Percentiles rank a stretch among this genome's conserved stretches.
phyloP scores from a whole-genome alignment of 2,888 invertebrate species.

The Heteromyza rotundicornis region DNA sequence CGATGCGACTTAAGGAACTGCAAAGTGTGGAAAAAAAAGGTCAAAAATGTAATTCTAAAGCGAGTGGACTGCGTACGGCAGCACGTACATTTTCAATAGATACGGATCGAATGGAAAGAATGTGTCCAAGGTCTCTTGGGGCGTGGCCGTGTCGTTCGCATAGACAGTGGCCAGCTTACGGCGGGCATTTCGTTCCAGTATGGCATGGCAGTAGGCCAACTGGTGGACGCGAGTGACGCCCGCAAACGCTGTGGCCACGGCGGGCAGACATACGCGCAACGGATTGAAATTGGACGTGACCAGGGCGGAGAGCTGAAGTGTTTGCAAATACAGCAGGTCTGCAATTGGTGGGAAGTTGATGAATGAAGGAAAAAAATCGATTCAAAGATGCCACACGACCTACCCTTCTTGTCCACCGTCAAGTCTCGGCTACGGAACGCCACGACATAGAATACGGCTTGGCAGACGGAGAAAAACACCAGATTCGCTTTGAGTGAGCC shows the following conservation, averaged over 20 bases:
- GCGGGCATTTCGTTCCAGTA: constrained; percentile 84
- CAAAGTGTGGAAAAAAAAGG: constrained; percentile 7
- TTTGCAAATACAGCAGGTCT: constrained; percentile 82
- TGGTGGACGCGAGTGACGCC: constrained; percentile 84
- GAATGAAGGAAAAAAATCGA: background rate
- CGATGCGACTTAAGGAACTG: constrained; percentile 62
- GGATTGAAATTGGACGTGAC: constrained; percentile 90
- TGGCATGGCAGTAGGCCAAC: constrained; percentile 88
- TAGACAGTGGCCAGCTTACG: constrained; percentile 68
- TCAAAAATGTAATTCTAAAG: background rate
- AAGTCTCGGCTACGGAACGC: constrained; percentile 88
- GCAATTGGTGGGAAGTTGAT: constrained; percentile 35
- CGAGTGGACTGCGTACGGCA: too few species aligned
- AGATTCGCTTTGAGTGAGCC: constrained; percentile 75
- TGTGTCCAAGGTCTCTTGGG: constrained; percentile 64
- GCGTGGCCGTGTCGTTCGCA: constrained; percentile 65
- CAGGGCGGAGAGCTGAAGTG: constrained; percentile 83
- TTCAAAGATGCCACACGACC: constrained; percentile 50
- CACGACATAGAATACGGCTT: constrained; percentile 90
- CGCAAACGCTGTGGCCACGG: constrained; percentile 81
- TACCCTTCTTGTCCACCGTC: constrained; percentile 77
- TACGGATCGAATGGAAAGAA: constrained; percentile 95
- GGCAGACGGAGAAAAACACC: constrained; percentile 91
- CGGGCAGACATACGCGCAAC: constrained; percentile 77
- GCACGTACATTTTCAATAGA: constrained; percentile 65